Evolutionary conservation across 2,797 vertebrate species (phyloP).

Genomic region (Phrynocephalus forsythii): DNA sequence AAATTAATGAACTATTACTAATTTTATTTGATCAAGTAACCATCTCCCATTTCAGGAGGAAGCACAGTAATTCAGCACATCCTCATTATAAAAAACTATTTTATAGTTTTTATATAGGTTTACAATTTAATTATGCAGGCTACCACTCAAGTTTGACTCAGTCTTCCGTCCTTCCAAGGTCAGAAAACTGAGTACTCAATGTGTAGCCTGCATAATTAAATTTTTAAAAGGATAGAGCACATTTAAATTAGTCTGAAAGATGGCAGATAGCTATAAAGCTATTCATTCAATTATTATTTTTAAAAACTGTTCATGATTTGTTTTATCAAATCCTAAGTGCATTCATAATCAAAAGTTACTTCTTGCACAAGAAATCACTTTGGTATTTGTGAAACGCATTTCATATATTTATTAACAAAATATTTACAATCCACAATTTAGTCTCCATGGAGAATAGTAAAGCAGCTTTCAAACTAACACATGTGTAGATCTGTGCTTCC

Average conservation of each 20-base stretch:
- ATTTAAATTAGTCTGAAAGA: background rate
- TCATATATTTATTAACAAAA: background rate
- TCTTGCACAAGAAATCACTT: background rate
- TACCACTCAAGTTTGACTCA: too few species aligned
- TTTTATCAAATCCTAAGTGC: background rate
- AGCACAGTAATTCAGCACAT: background rate
- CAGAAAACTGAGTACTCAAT: too few species aligned
- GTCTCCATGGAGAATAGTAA: too few species aligned
- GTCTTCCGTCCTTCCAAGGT: too few species aligned
- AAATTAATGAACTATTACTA: constrained; percentile 20
- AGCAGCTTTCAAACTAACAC: too few species aligned
- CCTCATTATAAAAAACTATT: background rate
- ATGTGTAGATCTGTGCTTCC: too few species aligned
- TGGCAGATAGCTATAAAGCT: background rate
- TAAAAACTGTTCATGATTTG: background rate
- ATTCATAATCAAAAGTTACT: background rate
- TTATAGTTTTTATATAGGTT: too few species aligned
- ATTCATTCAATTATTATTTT: background rate
- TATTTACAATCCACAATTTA: background rate
- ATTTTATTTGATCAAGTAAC: constrained; percentile 3
- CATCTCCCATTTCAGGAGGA: background rate
- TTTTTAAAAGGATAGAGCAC: background rate
- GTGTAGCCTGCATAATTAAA: too few species aligned
- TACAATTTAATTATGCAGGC: too few species aligned
- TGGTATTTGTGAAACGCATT: background rate